phyloP scores from a whole-genome alignment of 2,113 vertebrate species.

The Xenus cinereus region DNA sequence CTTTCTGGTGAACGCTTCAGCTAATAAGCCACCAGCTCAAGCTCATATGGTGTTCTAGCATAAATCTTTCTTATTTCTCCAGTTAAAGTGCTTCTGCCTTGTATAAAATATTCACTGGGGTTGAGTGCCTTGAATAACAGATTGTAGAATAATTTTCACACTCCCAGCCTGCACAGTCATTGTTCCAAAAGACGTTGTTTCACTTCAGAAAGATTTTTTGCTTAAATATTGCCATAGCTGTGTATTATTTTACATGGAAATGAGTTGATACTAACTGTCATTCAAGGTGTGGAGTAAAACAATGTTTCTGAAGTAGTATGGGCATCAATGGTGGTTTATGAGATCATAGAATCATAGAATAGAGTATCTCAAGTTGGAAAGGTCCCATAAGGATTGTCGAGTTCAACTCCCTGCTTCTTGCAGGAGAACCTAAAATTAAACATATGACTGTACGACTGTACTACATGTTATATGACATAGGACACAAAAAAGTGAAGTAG shows the following conservation, averaged over 20 bases:
- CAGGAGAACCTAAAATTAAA: background rate
- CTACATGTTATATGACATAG: background rate
- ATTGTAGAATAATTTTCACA: constrained; percentile 4
- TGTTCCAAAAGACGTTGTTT: background rate
- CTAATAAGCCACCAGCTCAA: constrained; percentile 28
- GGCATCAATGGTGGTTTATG: background rate
- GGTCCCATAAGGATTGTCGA: background rate
- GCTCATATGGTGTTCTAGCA: background rate
- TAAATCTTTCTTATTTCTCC: constrained; percentile 38
- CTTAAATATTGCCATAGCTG: background rate
- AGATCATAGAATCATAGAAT: background rate
- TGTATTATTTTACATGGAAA: background rate
- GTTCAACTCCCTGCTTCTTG: background rate
- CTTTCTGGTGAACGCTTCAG: constrained; percentile 5
- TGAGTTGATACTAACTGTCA: background rate
- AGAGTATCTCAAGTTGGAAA: background rate
- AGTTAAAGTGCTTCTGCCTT: constrained; percentile 1
- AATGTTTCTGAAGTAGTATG: background rate
- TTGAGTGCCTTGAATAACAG: constrained; percentile 20
- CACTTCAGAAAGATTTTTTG: background rate
- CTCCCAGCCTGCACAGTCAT: background rate
- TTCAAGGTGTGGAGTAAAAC: background rate
- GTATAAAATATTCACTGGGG: constrained; percentile 29
- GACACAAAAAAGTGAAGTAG: background rate
- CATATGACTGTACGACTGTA: background rate